phyloP scores from a whole-genome alignment of 2,797 vertebrate species.

The Galaxias olidus region DNA sequence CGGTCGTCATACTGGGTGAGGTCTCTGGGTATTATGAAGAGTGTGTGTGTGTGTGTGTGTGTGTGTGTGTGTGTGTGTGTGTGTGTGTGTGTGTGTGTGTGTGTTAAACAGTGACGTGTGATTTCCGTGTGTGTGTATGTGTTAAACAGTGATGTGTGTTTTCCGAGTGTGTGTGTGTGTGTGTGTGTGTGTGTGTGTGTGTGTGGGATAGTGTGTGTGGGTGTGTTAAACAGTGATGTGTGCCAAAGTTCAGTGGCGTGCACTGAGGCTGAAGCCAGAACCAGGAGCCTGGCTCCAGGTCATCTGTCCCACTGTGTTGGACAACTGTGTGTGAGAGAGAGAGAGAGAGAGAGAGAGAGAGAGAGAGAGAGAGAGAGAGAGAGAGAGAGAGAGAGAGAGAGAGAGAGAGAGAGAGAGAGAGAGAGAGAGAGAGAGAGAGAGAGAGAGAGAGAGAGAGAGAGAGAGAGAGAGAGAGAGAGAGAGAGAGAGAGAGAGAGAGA shows the following conservation, averaged over 20 bases:
- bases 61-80: conserved; percentile 22
- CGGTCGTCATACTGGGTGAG: too few species aligned
- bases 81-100: too few species aligned
- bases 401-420: too few species aligned
- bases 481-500: too few species aligned
- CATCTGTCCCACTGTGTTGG: conserved; percentile 31
- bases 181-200: conserved; percentile 25
- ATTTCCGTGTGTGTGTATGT: conserved; percentile 37
- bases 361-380: too few species aligned
- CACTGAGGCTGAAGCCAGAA: conserved; percentile 68
- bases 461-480: too few species aligned
- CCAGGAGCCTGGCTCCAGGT: conserved; percentile 49
- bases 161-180: conserved; percentile 35
- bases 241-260: conserved; percentile 62
- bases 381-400: too few species aligned
- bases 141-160: conserved; percentile 8
- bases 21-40: not conserved
- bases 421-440: too few species aligned
- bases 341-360: too few species aligned
- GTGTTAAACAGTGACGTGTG: conserved; percentile 32
- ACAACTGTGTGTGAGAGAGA: too few species aligned
- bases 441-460: too few species aligned
- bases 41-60: conserved; percentile 7
- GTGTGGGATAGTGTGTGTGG: conserved; percentile 29
- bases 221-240: conserved; percentile 28